Conservation (phyloP, 2,888 invertebrate species). For the Copidosoma aretas region DNA sequence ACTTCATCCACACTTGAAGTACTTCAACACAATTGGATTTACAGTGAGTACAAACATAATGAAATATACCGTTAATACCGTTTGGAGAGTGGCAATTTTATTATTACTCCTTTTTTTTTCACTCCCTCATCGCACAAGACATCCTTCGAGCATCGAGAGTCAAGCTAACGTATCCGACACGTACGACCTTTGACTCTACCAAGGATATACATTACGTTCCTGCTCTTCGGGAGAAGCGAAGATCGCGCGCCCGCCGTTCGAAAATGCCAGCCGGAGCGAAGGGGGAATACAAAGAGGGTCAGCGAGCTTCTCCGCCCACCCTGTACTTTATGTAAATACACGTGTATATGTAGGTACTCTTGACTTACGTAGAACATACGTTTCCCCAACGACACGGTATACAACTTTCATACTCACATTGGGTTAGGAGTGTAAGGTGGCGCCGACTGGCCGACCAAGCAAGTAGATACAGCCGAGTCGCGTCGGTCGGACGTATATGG, state of each 20-base stretch:
- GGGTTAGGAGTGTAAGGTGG: conserved; percentile 32
- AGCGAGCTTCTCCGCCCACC: conserved; percentile 23
- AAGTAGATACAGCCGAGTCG: background rate
- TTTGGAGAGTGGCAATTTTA: too few species aligned
- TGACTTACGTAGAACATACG: background rate
- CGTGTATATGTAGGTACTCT: too few species aligned
- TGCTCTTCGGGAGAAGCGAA: background rate
- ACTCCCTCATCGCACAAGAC: too few species aligned
- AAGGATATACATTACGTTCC: background rate
- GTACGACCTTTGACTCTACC: background rate
- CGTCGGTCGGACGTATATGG: conserved; percentile 6
- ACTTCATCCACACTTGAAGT: too few species aligned
- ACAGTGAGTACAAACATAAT: too few species aligned
- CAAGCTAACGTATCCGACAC: background rate
- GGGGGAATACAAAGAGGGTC: background rate
- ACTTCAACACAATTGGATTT: too few species aligned
- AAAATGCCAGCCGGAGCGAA: background rate
- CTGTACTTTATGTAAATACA: too few species aligned
- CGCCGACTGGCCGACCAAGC: conserved; percentile 22
- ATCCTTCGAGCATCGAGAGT: too few species aligned
- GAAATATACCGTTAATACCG: too few species aligned
- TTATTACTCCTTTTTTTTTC: too few species aligned
- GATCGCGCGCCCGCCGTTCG: background rate
- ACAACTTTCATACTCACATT: too few species aligned
- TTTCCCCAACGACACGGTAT: background rate